phyloP scores from a whole-genome alignment of 2,797 vertebrate species.

The Epinephelus malabaricus region DNA sequence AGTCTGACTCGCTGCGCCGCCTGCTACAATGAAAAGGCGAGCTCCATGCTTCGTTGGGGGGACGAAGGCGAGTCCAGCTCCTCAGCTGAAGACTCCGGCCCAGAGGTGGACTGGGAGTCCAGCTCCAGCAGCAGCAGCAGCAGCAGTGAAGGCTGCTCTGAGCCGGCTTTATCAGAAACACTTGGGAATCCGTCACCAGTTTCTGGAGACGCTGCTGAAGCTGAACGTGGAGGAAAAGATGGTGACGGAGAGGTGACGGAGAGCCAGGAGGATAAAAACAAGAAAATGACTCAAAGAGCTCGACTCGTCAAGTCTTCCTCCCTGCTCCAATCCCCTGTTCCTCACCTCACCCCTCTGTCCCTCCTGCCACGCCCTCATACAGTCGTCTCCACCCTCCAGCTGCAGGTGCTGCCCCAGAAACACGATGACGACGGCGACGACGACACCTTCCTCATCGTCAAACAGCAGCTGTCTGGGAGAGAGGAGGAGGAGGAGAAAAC shows the following conservation, averaged over 20 bases:
- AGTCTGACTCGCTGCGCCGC: constrained; percentile 55
- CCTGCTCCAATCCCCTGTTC: not conserved
- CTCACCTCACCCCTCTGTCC: constrained; percentile 6
- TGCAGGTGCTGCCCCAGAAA: constrained; percentile 45
- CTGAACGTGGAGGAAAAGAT: not conserved
- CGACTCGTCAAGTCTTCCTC: constrained; percentile 22
- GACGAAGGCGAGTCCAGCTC: constrained; percentile 52
- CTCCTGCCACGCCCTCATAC: constrained; percentile 22
- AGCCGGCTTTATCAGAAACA: not conserved
- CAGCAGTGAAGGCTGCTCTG: not conserved
- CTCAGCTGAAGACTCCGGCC: constrained; percentile 43
- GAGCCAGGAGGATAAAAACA: not conserved
- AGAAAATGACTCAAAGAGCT: not conserved
- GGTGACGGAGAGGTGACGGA: fast-evolving
- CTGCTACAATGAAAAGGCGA: constrained; percentile 61
- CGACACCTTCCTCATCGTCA: not conserved
- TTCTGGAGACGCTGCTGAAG: not conserved
- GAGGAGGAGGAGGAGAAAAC: not conserved
- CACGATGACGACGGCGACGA: not conserved
- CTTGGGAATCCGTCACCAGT: not conserved
- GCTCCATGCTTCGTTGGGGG: not conserved
- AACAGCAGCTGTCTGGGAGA: not conserved
- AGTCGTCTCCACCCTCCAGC: constrained; percentile 59
- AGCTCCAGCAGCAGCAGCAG: constrained; percentile 29
- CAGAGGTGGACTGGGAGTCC: constrained; percentile 15